phyloP scores from a whole-genome alignment of 1,140 invertebrate genomes.

The Cylas formicarius region DNA sequence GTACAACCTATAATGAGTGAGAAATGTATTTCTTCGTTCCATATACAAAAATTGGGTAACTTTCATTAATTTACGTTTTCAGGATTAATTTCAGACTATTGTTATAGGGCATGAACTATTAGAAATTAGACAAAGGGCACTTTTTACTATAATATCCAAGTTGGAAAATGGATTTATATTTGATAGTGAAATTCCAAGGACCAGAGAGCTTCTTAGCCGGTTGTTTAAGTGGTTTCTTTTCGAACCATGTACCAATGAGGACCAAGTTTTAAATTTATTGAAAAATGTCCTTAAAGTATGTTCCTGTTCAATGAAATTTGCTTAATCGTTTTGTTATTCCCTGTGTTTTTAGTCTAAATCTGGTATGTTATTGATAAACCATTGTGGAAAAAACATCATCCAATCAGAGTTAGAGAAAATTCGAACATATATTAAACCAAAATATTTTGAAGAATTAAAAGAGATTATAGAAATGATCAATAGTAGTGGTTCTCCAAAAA shows the following conservation, averaged over 20 bases:
- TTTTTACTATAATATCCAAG: conserved; percentile 36
- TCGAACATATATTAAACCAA: conserved; percentile 22
- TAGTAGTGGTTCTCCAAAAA: background rate
- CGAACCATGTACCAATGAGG: conserved; percentile 29
- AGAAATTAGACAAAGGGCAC: conserved; percentile 39
- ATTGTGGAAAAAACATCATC: conserved; percentile 26
- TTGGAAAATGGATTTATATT: conserved; percentile 35
- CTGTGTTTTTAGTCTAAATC: conserved; percentile 26
- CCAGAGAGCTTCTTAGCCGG: conserved; percentile 35
- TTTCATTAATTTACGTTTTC: conserved; percentile 7
- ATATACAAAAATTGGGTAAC: conserved; percentile 38
- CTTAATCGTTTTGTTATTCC: conserved; percentile 1
- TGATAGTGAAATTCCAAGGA: conserved; percentile 35
- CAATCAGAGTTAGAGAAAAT: conserved; percentile 29
- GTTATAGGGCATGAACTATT: conserved; percentile 36
- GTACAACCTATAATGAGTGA: too few relatives aligned
- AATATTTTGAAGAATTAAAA: conserved; percentile 12
- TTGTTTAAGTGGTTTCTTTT: conserved; percentile 39
- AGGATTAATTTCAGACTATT: conserved; percentile 9
- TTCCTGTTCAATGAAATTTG: conserved; percentile 5
- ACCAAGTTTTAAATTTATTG: conserved; percentile 31
- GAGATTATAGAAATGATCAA: conserved; percentile 11
- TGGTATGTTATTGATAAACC: conserved; percentile 28
- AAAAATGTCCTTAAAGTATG: conserved; percentile 30
- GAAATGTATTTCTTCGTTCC: conserved; percentile 30